These are phyloP conservation scores for Malachius bipustulatus DNA, from an alignment of 2,888 invertebrate genomes.

Conservation along the genomic window DNA sequence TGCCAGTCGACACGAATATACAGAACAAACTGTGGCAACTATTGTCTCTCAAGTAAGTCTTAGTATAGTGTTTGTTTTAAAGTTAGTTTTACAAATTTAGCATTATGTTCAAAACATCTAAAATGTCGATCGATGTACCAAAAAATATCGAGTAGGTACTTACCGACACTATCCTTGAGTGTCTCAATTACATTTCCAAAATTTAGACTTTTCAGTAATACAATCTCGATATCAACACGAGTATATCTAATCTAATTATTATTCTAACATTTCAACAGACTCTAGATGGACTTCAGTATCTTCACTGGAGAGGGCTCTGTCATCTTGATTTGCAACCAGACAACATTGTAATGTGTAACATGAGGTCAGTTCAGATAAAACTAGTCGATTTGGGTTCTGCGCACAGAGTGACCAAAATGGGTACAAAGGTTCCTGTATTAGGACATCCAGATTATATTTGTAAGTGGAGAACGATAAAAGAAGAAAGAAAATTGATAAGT, in stretches of 20 bases:
- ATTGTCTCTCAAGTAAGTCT: constrained; percentile 61
- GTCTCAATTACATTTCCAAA: no score
- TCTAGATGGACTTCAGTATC: constrained; percentile 81
- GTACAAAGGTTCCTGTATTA: constrained; percentile 55
- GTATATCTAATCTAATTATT: no score
- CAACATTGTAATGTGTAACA: constrained; percentile 84
- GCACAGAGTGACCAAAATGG: constrained; percentile 67
- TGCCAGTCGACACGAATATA: constrained; percentile 78
- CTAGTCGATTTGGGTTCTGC: constrained; percentile 87
- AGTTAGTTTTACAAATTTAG: no score
- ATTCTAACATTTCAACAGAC: no score
- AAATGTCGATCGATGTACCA: no score
- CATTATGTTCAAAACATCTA: no score
- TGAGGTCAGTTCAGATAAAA: constrained; percentile 76
- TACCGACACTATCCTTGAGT: no score
- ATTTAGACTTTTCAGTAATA: no score
- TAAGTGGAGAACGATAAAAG: constrained; percentile 35
- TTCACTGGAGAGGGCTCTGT: constrained; percentile 87
- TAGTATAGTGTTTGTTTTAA: no score
- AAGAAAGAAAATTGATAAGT: background rate
- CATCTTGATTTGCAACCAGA: constrained; percentile 89
- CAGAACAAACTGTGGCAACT: constrained; percentile 82
- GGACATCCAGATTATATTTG: constrained; percentile 67
- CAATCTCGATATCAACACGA: no score
- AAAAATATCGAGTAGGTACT: no score